Percentiles rank a stretch among this genome's conserved stretches.
Conservation (phyloP, 2,113 vertebrate species). For the Dryoscopus gambensis region DNA sequence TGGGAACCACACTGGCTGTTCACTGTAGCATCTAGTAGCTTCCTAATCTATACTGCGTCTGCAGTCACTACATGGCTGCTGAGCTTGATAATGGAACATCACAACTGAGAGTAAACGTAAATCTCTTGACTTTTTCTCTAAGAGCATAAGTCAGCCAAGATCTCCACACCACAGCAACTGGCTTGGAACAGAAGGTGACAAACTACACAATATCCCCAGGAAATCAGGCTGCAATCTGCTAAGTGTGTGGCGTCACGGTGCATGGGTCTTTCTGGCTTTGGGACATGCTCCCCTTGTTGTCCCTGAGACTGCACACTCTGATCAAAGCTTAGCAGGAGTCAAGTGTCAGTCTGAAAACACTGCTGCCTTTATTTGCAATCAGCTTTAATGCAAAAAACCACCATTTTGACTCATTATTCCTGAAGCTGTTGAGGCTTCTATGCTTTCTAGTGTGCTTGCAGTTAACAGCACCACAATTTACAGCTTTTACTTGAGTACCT, state of each 20-base stretch:
- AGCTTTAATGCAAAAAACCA: not conserved
- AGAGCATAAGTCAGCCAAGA: not conserved
- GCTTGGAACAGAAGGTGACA: not conserved
- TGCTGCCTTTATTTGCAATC: constrained; percentile 12
- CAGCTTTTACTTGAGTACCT: constrained; percentile 48
- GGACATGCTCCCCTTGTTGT: rapidly evolving
- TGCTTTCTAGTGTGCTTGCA: constrained; percentile 21
- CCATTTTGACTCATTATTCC: constrained; percentile 28
- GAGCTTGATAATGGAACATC: not conserved
- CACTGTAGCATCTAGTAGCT: not conserved
- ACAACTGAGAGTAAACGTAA: not conserved
- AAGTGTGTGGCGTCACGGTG: not conserved
- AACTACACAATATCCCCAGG: not conserved
- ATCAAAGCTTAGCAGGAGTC: not conserved
- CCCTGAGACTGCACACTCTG: not conserved
- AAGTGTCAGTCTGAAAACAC: not conserved
- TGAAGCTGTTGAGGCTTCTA: not conserved
- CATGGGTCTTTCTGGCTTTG: not conserved
- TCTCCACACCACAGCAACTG: not conserved
- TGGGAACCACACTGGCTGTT: not conserved
- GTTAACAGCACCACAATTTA: constrained; percentile 53
- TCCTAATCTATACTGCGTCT: not conserved
- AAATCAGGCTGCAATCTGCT: not conserved
- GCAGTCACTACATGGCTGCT: not conserved
- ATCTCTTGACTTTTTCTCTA: not conserved